Conservation (phyloP, 1,140 invertebrate species). For the Acyrthosiphon pisum region DNA sequence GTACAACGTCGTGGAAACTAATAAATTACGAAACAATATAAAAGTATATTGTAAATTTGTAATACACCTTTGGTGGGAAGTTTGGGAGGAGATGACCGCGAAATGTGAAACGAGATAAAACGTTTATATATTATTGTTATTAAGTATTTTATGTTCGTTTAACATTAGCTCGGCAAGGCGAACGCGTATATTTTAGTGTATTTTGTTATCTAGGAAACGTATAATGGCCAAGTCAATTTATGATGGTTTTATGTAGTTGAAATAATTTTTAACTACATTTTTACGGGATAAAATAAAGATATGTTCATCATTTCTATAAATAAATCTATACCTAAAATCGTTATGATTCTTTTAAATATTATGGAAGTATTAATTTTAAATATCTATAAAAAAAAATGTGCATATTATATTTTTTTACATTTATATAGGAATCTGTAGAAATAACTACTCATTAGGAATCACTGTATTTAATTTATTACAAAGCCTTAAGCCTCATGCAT, state of each 20-base stretch:
- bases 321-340: neutral
- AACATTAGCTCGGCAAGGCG: neutral
- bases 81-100: neutral
- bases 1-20: neutral
- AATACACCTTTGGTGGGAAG: neutral
- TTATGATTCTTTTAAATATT: neutral
- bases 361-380: too few relatives aligned
- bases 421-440: too few relatives aligned
- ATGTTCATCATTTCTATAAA: neutral
- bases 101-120: neutral
- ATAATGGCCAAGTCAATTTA: neutral
- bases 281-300: neutral
- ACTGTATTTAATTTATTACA: too few relatives aligned
- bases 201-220: neutral
- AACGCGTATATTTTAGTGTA: neutral
- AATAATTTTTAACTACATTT: neutral
- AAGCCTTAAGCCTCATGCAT: too few relatives aligned
- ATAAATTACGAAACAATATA: slow-evolving; percentile 2
- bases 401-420: too few relatives aligned
- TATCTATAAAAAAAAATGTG: too few relatives aligned
- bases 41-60: neutral
- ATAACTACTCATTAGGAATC: too few relatives aligned
- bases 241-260: neutral
- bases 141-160: neutral
- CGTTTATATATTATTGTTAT: neutral